Base-by-base conservation (phyloP, 2,888 invertebrate species). In the Ischnura elegans region DNA sequence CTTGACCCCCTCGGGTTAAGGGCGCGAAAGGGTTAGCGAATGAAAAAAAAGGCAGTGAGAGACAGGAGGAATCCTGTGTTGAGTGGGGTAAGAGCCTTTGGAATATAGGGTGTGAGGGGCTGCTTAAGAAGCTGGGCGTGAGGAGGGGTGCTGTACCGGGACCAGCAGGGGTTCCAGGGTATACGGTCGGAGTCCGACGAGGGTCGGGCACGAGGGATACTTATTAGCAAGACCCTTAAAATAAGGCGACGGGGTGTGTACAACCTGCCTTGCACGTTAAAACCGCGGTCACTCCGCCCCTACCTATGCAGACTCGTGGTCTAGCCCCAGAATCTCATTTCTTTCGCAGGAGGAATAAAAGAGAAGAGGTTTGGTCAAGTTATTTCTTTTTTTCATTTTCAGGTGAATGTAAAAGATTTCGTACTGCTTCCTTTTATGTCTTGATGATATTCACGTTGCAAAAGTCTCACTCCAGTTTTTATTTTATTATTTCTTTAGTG, bases 211-310 rank as follows among this genome's bases (percentile, higher is more conserved):
- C 29, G 76, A n/a, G 76, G 90, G 90, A 90, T 90, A 90, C 90
- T 90, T 90, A 90, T 90, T 90, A 90, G 90, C 90, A 90, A 10
- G 55, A 66, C 61, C 90, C 90, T 90, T 90, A 90, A 90, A 90
- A 90, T 90, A 61, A 90, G 90, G 61, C 90, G 90, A 45, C 90
- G 55, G n/a, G 66, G 43, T 61, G 61, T 90, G 55, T 66, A 36
- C n/a, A 55, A 61, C 90, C 55, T 51, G 87, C 87, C 29, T 46
- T 61, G 61, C 90, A 61, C 90, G 61, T 66, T 90, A 66, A 90
- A 90, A 90, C 45, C 43, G 90, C 90, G 43, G 90, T 90, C 90
- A 29, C 66, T 61, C 90, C 66, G 43, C 25, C 90, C 43, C 51
- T 25, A 19, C 43, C 86, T 19, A 13, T 76, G 29, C 36, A 76